Evolutionary conservation across 2,888 invertebrate species (phyloP), one percentile per base, ranked within the genome.

Genomic region (Drosophila antonietae): DNA sequence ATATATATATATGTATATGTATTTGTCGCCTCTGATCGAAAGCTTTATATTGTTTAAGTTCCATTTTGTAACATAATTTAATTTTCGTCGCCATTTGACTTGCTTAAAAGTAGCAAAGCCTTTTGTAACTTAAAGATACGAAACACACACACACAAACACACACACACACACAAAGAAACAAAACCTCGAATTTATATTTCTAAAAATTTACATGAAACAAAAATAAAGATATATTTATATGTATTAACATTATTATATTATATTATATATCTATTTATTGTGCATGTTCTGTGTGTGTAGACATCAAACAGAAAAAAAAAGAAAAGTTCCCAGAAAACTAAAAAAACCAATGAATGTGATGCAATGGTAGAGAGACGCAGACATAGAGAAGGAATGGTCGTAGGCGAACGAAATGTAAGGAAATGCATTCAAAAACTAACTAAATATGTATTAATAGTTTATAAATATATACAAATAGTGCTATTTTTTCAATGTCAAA

Each of bases 171-270:
- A 52, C n/a, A 63, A 28, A 23, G 56, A 75, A 58, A 82, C 61
- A 64, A 72, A 81, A 89, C 70, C 89, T 89, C 86, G 86, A 86
- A 86, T 86, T 86, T 86, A 86, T 89, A 83, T 86, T 89, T 89
- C 77, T 86, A 86, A 89, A 83, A 64, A 76, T 86, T 76, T 87
- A 85, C 85, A 81, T 61, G 53, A 57, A 62, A 37, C n/a, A 51
- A 41, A 58, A 59, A 57, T 44, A n/a, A 44, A 44, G 14, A 14
- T 58, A 75, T 72, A 71, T 81, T 72, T 88, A 61, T 61, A 79
- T 82, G 66, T 79, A 49, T 28, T 28, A 28, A 6, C 6, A 28
- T 28, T 59, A 57, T 44, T 56, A 57, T 44, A 56, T 44, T 68
- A 62, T 73, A 70, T 61, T 80, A 59, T 67, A 35, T 79, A 59